Evolutionary conservation across 2,888 invertebrate genomes (phyloP), one percentile per base, ranked within the genome.

Genomic region (Andrena trimmerana): DNA sequence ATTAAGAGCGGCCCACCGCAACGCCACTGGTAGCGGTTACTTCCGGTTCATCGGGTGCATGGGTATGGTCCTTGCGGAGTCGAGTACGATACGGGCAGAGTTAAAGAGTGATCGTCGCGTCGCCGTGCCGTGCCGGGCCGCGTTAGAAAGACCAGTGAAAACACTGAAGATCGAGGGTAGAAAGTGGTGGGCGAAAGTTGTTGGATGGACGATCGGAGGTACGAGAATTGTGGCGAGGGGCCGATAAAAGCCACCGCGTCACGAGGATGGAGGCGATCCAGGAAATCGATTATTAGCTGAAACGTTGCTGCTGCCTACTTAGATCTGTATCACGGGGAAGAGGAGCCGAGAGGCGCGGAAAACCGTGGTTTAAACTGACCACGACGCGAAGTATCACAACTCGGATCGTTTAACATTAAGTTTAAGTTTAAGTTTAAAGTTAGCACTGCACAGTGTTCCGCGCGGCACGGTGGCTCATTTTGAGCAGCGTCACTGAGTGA

Each of bases 1-100:
- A 78, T 85, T 82, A 82, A 85, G 86, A 76, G 78, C 86, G 78
- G 86, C 82, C 77, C 33, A 86, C 85, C 86, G 82, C 79, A 52
- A 73, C 62, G 83, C 78, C 81, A 74, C 31, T 36, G 67, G 13
- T 8, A 66, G 73, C 73, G 57, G 62, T 68, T 68, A 69, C 81
- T 84, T 84, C 86, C 81, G 84, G 67, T 62, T 72, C 81, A 80
- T 75, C 78, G 77, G 69, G 50, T 36, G 8, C 73, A 42, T 36
- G 50, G 20, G 3, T 65, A 36, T 63, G n/a, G 50, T 69, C 48
- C 20, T 54, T 54, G 20, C 8, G 8, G 0, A 52, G 52, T 20
- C 13, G 42, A 16, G 42, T 16, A 1, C 16, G 42, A 42, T 42
- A 42, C 42, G 42, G 16, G 42, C 20, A 20, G 52, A 52, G 52